These are phyloP conservation scores for Drosophila yakuba DNA, from an alignment of 1,140 invertebrate genomes.

Conservation along the genomic window DNA sequence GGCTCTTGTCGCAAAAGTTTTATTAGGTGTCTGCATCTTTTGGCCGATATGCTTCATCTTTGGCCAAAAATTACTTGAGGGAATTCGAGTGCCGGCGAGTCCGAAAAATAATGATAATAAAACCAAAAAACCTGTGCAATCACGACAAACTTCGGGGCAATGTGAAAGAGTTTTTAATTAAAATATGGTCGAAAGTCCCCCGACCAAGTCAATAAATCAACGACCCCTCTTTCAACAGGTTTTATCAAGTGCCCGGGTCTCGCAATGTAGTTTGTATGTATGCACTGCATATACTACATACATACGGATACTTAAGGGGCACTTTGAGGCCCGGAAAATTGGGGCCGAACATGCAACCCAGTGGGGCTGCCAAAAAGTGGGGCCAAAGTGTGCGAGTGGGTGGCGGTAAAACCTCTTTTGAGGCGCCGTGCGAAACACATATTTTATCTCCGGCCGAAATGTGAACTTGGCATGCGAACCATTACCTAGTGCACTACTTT, in stretches of 20 bases:
- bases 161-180: constrained; percentile 74
- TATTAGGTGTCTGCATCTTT: constrained; percentile 81
- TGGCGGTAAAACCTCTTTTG: constrained; percentile 35
- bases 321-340: constrained; percentile 12
- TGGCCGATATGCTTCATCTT: constrained; percentile 68
- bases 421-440: constrained; percentile 57
- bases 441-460: constrained; percentile 55
- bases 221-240: constrained; percentile 71
- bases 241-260: constrained; percentile 57
- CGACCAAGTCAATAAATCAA: constrained; percentile 70
- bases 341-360: constrained; percentile 42
- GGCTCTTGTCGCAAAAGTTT: constrained; percentile 78
- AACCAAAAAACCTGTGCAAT: constrained; percentile 22
- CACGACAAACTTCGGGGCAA: constrained; percentile 16
- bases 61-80: constrained; percentile 73
- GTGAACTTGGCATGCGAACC: constrained; percentile 59
- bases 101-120: constrained; percentile 27
- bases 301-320: constrained; percentile 9
- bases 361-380: constrained; percentile 8
- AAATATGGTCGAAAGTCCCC: constrained; percentile 62
- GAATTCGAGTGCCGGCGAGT: constrained; percentile 29
- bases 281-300: not conserved
- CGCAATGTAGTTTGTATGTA: not conserved
- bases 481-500: constrained; percentile 57
- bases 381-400: not conserved